phyloP scores from a whole-genome alignment of 1,140 invertebrate species.

The Leptinotarsa lineolata region DNA sequence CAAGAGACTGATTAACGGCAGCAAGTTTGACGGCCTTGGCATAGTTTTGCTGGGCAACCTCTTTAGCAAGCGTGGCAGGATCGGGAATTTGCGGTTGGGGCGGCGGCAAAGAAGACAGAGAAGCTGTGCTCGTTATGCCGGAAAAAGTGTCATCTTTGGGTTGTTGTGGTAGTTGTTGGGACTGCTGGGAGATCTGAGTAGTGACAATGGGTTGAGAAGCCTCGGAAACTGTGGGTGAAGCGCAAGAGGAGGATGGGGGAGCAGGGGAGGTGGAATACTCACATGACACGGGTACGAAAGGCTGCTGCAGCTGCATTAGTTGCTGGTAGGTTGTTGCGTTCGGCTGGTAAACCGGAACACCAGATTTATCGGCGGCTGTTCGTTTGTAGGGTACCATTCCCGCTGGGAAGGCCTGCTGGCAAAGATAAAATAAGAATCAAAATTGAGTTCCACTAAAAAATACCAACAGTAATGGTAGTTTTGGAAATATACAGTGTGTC shows the following conservation, averaged over 20 bases:
- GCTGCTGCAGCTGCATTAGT: constrained; percentile 93
- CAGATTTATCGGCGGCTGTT: constrained; percentile 91
- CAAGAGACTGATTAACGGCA: constrained; percentile 58
- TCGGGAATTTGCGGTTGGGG: constrained; percentile 55
- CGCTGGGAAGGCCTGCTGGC: constrained; percentile 82
- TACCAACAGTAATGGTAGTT: not conserved
- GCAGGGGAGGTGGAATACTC: constrained; percentile 78
- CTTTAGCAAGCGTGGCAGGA: constrained; percentile 70
- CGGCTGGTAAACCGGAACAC: constrained; percentile 93
- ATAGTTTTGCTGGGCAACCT: constrained; percentile 78
- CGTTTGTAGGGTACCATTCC: constrained; percentile 94
- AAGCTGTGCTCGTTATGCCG: constrained; percentile 32
- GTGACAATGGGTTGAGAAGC: constrained; percentile 28
- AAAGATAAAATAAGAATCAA: not conserved
- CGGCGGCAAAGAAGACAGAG: constrained; percentile 29
- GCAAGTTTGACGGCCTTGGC: constrained; percentile 69
- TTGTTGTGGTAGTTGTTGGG: constrained; percentile 31
- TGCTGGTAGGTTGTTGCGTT: constrained; percentile 89
- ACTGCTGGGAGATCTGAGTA: constrained; percentile 44
- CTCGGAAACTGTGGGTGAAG: constrained; percentile 45
- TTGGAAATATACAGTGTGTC: not conserved
- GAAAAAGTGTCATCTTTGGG: constrained; percentile 37
- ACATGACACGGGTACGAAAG: constrained; percentile 91
- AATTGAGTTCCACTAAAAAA: too few relatives aligned
- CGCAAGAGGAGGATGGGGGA: constrained; percentile 47